Conservation (phyloP, 2,113 vertebrate genomes). For the Tauraco erythrolophus region DNA sequence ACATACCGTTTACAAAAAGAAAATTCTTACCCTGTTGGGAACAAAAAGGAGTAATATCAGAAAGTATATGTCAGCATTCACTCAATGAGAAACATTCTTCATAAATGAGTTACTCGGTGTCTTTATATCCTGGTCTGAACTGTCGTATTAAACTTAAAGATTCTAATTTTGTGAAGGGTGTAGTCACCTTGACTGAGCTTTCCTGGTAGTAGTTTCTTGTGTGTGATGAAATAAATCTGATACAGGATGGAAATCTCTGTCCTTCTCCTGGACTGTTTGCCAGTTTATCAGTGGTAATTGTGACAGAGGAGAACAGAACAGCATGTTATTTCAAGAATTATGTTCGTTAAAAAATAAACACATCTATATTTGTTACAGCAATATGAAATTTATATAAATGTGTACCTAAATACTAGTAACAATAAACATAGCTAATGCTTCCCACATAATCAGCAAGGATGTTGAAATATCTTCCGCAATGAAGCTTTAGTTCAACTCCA, state of each 20-base stretch:
- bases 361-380: background rate
- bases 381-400: background rate
- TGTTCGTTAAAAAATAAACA: background rate
- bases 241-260: background rate
- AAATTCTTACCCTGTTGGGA: rapidly evolving
- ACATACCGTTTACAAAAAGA: background rate
- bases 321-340: background rate
- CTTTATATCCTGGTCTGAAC: background rate
- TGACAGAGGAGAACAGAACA: background rate
- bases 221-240: background rate
- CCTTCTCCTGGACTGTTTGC: background rate
- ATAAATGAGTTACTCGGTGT: background rate
- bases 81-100: background rate
- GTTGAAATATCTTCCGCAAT: background rate
- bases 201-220: background rate
- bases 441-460: background rate
- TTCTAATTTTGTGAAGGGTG: background rate
- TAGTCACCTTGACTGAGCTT: background rate
- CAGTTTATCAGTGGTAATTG: background rate
- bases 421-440: background rate
- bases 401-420: background rate
- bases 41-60: background rate
- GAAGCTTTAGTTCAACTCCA: background rate
- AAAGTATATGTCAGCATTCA: background rate
- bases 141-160: background rate